Percentiles rank a stretch among this genome's conserved stretches.
These are phyloP conservation scores for Cerastis rubricosa DNA, from an alignment of 2,888 invertebrate species.

Conservation along the genomic window DNA sequence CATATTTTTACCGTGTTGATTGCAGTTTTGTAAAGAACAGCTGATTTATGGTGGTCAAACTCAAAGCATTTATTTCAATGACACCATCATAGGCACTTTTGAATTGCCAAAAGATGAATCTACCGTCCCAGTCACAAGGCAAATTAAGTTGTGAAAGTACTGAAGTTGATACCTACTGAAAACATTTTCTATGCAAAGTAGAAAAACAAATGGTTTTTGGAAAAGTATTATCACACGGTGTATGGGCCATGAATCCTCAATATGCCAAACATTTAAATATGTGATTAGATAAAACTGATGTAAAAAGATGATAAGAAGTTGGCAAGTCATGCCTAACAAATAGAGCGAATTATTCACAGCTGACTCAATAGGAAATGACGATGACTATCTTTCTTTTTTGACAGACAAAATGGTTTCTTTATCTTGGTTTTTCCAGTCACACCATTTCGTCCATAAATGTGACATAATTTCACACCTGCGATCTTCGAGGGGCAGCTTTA, in stretches of 20 bases:
- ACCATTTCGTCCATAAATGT: not conserved
- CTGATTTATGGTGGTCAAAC: too few relatives aligned
- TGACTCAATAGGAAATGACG: not conserved
- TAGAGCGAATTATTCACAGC: not conserved
- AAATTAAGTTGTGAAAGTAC: not conserved
- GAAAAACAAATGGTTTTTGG: not conserved
- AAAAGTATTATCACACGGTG: constrained; percentile 1
- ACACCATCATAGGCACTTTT: not conserved
- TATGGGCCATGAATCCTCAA: not conserved
- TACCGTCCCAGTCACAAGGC: not conserved
- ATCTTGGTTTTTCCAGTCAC: not conserved
- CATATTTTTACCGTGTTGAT: too few relatives aligned
- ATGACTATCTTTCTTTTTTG: not conserved
- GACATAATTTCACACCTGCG: not conserved
- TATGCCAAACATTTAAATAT: constrained; percentile 9
- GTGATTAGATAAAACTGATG: constrained; percentile 8
- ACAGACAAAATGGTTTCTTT: too few relatives aligned
- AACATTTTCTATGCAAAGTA: not conserved
- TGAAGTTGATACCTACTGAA: not conserved
- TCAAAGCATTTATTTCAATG: too few relatives aligned
- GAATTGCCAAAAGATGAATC: not conserved
- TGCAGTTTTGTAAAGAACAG: too few relatives aligned
- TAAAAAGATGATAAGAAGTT: not conserved
- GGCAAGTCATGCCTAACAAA: not conserved
- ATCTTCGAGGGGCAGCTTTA: not conserved